Evolutionary conservation across 2,797 vertebrate species (phyloP), one percentile per base, ranked within the genome.

Genomic region (Martes flavigula): DNA sequence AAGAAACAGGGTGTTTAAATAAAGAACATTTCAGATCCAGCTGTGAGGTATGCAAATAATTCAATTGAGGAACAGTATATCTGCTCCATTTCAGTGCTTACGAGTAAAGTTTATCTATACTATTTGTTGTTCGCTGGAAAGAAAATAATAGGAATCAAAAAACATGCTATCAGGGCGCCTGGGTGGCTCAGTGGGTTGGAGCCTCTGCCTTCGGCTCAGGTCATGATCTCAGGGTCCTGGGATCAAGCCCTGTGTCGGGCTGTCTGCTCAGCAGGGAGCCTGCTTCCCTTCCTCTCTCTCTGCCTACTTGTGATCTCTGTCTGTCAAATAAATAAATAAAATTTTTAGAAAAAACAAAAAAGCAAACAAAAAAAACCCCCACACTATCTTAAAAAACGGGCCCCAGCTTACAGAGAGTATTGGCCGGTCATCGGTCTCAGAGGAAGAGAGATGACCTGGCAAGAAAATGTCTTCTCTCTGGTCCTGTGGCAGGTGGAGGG

Each of bases 91-190:
- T 78, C 86, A 70, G 3, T 88, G 54, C 40, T 87, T 18, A 58
- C 79, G 72, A 62, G 79, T 48, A 30, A 94, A 95, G 46, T 18
- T 89, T 89, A 82, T 5, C 23, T 7, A 54, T 14, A 6, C 21
- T 46, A 46, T 20, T 90, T n/a, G 87, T 15, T n/a, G 27, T 84
- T 64, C 58, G 7, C 56, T 88, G 72, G 30, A 81, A 96, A 95
- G 68, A 48, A 95, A 91, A 97, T 56, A 88, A 88, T 1, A 90
- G 70, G 85, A 83, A 87, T 60, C 35, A 70, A n/a, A 94, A 93
- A 75, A 40, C 35, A 35, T 0, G 30, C 77, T 86, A 64, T 40
- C 40, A 15, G 51, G 51, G 51, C 17, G 1, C 51, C 51, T 54
- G 51, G 51, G 51, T 18, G 5, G 48, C 17, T 17, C 17, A 54